Evolutionary conservation across 30 jellyfish, hydroid and myxozoan genomes (phyloP).

Genomic region (Chrysaora quinquecirrha): DNA sequence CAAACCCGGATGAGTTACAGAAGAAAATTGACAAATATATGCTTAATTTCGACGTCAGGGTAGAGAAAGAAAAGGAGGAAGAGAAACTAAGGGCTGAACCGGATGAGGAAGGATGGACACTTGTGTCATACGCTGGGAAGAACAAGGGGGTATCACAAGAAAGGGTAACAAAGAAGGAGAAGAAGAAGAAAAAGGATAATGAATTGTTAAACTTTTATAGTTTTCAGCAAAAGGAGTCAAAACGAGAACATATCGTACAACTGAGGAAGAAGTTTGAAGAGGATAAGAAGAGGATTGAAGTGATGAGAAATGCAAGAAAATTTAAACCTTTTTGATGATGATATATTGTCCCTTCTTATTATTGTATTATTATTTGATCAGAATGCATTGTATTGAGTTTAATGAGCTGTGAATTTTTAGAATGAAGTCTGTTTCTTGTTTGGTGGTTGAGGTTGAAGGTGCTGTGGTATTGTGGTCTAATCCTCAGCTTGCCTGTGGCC

Average conservation of each 20-base stretch:
- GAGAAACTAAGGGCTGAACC: conserved; percentile 26
- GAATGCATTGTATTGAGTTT: too few species aligned
- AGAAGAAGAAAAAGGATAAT: conserved; percentile 42
- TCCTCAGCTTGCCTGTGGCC: too few species aligned
- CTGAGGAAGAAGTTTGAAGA: conserved; percentile 70
- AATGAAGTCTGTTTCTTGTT: too few species aligned
- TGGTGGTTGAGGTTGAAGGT: too few species aligned
- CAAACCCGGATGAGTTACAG: conserved; percentile 36
- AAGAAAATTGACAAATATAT: conserved; percentile 46
- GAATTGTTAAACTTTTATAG: conserved; percentile 52
- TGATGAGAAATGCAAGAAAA: conserved; percentile 49
- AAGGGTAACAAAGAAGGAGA: conserved; percentile 35
- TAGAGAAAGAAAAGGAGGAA: conserved; percentile 33
- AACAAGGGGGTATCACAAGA: conserved; percentile 24
- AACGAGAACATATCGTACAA: conserved; percentile 51
- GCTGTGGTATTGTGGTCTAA: too few species aligned
- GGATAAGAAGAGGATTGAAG: conserved; percentile 54
- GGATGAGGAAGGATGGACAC: conserved; percentile 74
- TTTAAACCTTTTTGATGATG: conserved; percentile 65
- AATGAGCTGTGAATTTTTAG: too few species aligned
- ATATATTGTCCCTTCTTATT: too few species aligned
- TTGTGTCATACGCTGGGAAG: conserved; percentile 53
- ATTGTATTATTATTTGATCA: background rate
- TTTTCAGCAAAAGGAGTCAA: conserved; percentile 65
- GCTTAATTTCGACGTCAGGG: conserved; percentile 50